Evolutionary conservation across 2,888 invertebrate genomes (phyloP).

Genomic region (Tanypteryx hageni): DNA sequence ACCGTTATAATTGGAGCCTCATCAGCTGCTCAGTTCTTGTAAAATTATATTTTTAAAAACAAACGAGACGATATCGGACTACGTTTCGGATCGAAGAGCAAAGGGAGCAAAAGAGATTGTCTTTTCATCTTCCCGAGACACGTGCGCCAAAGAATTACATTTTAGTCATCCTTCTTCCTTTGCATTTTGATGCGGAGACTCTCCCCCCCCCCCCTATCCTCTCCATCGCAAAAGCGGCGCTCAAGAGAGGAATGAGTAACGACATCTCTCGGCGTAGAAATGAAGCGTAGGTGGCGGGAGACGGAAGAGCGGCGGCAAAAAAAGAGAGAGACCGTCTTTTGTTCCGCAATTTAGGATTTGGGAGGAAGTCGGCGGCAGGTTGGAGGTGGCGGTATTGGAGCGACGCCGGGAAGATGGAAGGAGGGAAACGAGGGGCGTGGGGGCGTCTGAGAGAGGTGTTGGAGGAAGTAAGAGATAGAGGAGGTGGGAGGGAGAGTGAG

Average conservation of each 20-base stretch:
- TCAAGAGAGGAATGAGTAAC: conserved; percentile 5
- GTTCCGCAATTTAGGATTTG: conserved; percentile 47
- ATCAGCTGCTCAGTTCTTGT: too few species aligned
- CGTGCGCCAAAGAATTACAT: neutral
- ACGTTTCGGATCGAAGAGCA: neutral
- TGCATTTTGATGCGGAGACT: conserved; percentile 15
- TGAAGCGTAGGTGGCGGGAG: conserved; percentile 36
- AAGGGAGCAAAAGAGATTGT: neutral
- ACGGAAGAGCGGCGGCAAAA: conserved; percentile 31
- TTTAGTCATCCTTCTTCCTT: neutral
- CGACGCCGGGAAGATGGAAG: neutral
- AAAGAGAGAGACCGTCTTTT: conserved; percentile 36
- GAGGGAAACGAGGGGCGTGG: neutral
- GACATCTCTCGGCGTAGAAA: conserved; percentile 48
- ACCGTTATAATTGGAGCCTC: too few species aligned
- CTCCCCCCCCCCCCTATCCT: neutral
- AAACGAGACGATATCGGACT: too few species aligned
- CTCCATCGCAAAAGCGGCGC: neutral
- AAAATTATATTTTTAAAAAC: too few species aligned
- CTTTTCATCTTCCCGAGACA: neutral
- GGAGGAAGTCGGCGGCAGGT: conserved; percentile 20
- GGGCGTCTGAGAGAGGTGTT: too few species aligned
- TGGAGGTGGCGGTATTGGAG: neutral
- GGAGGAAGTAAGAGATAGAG: neutral
- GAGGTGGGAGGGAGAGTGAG: neutral